A percentile compares a stretch with the other conserved stretches of the same genome.
Evolutionary conservation across 2,888 invertebrate genomes (phyloP).

Genomic region (Lissonota sp.): DNA sequence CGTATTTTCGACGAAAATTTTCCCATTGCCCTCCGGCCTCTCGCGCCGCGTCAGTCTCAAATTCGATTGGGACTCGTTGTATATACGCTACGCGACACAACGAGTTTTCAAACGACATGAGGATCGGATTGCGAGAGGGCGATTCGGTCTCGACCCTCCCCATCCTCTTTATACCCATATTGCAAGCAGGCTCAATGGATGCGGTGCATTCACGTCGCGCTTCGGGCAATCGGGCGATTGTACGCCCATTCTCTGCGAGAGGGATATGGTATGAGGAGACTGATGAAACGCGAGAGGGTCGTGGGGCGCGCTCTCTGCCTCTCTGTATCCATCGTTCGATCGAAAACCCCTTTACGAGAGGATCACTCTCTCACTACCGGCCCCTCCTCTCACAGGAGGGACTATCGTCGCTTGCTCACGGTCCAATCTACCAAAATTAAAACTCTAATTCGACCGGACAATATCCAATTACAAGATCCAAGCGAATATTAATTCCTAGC

Average conservation of each 20-base stretch:
- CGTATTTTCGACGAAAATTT: constrained; percentile 56
- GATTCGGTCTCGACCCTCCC: constrained; percentile 9
- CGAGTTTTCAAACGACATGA: constrained; percentile 58
- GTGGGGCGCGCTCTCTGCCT: neutral
- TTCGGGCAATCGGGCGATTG: constrained; percentile 37
- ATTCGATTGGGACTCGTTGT: constrained; percentile 50
- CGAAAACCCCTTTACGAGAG: constrained; percentile 34
- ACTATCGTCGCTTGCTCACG: constrained; percentile 63
- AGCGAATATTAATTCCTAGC: constrained; percentile 79
- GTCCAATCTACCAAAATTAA: constrained; percentile 80
- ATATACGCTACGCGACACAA: constrained; percentile 27
- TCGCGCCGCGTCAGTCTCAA: constrained; percentile 23
- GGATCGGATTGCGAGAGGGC: constrained; percentile 52
- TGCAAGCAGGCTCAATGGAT: constrained; percentile 42
- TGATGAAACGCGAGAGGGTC: constrained; percentile 48
- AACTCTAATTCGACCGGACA: constrained; percentile 81
- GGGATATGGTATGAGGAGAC: constrained; percentile 43
- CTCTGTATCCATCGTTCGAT: neutral
- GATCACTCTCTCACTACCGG: constrained; percentile 30
- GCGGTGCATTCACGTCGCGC: constrained; percentile 16
- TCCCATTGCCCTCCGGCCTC: constrained; percentile 7
- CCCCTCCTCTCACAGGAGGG: constrained; percentile 46
- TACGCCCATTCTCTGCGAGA: constrained; percentile 37
- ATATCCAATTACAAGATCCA: constrained; percentile 80
- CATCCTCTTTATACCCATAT: neutral